A percentile compares a stretch with the other conserved stretches of the same genome.
These are phyloP conservation scores for Elegia similella DNA, from an alignment of 2,888 invertebrate species.

Conservation along the genomic window DNA sequence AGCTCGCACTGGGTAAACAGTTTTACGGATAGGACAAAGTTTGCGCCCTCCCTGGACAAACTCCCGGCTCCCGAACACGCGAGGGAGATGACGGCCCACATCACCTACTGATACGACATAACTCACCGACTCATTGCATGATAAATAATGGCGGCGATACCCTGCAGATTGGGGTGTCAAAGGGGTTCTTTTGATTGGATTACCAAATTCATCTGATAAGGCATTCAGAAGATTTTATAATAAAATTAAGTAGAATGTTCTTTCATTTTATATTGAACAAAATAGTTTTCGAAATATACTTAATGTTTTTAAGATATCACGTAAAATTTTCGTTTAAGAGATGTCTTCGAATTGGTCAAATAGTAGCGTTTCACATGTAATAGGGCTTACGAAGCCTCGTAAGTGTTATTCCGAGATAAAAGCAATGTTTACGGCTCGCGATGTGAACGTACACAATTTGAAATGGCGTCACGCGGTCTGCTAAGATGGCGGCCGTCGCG, in stretches of 20 bases:
- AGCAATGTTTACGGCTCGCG: constrained; percentile 40
- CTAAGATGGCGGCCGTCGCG: constrained; percentile 64
- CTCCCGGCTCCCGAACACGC: constrained; percentile 22
- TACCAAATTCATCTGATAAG: too few species aligned
- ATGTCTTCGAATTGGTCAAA: too few species aligned
- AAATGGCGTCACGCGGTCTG: constrained; percentile 80
- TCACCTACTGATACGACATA: constrained; percentile 15
- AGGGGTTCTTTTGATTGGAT: not conserved
- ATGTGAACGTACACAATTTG: constrained; percentile 60
- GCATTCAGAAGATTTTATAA: too few species aligned
- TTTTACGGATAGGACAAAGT: constrained; percentile 50
- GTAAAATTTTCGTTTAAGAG: too few species aligned
- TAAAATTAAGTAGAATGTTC: too few species aligned
- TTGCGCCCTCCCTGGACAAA: constrained; percentile 44
- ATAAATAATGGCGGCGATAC: constrained; percentile 7
- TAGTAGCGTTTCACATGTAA: constrained; percentile 7
- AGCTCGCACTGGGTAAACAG: constrained; percentile 46
- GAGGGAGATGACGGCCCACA: constrained; percentile 13
- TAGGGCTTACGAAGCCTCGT: constrained; percentile 22
- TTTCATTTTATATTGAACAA: too few species aligned
- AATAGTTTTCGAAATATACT: too few species aligned
- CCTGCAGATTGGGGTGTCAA: not conserved
- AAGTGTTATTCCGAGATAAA: constrained; percentile 35
- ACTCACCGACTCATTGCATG: constrained; percentile 14
- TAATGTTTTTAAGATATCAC: too few species aligned